phyloP scores from a whole-genome alignment of 2,888 invertebrate genomes.

The Cetonia aurata region DNA sequence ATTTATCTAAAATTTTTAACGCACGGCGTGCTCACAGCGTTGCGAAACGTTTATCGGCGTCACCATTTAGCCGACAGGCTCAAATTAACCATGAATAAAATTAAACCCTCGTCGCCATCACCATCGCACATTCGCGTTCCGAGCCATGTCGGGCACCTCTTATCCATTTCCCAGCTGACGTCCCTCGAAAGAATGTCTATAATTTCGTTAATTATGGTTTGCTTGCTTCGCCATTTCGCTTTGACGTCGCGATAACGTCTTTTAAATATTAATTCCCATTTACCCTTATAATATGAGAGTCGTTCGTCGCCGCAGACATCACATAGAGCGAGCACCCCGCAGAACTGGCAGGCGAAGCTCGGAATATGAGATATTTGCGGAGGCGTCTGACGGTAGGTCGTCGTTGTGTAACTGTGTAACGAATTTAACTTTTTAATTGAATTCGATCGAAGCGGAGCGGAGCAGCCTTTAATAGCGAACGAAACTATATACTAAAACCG shows the following conservation, averaged over 20 bases:
- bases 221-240: neutral
- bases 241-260: neutral
- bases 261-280: no score
- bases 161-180: neutral
- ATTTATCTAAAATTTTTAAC: neutral
- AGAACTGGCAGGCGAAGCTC: no score
- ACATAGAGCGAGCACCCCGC: no score
- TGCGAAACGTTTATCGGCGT: neutral
- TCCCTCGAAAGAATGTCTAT: neutral
- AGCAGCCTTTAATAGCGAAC: neutral
- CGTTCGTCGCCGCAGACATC: no score
- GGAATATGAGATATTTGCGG: no score
- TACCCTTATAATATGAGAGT: no score
- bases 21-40: neutral
- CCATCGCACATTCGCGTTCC: neutral
- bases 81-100: constrained; percentile 5
- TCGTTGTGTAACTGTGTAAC: neutral
- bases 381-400: neutral
- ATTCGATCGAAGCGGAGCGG: constrained; percentile 12
- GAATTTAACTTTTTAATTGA: constrained; percentile 26
- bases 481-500: neutral
- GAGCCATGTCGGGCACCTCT: neutral
- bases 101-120: neutral
- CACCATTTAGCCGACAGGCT: neutral
- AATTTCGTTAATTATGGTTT: constrained; percentile 12